Evolutionary conservation across 2,888 invertebrate species (phyloP), one percentile per base, ranked within the genome.

Genomic region (Rapana venosa): DNA sequence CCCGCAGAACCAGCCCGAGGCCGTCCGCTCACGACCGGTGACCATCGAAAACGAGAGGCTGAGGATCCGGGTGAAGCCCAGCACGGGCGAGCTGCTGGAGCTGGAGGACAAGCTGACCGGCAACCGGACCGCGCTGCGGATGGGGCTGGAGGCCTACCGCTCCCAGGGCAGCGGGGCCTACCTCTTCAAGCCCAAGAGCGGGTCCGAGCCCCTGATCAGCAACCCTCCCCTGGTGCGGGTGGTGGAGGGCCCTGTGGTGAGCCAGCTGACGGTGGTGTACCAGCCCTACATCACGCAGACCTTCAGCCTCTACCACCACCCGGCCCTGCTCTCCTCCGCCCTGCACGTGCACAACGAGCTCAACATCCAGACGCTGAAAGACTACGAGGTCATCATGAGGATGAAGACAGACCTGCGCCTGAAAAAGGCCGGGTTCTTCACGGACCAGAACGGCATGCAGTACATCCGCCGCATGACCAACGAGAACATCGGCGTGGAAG

Each of bases 161-260:
- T 98, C 99, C 91, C 93, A 94, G 87, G 95, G 95, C 32, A 96
- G 96, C 92, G 96, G 96, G 8, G 96, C 96, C 1, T 96, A 96
- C 90, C 92, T 96, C 70, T 96, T 96, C 91, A 93, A 92, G 66
- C 95, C 96, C 1, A 91, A 92, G 30, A 94, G 94, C 15, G 93
- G 93, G 58, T 95, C 95, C 11, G 90, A 90, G 26, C 87, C 90
- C 26, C 87, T 94, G 32, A 90, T 91, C 56, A 91, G 91, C 32
- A 92, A 92, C 79, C 96, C 95, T 88, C 96, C 96, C 77, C 97
- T 97, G 90, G 97, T 99, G 35, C 97, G 98, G 84, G 98, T 99
- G 83, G 97, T 98, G 4, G 98, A 98, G 0, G 99, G 99, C 0
- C 97, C 98, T 0, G 97, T 99, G 20, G 97, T 97, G 70, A 98